These are phyloP conservation scores for Heterotilapia buettikoferi DNA, from an alignment of 2,113 vertebrate genomes.

Conservation along the genomic window DNA sequence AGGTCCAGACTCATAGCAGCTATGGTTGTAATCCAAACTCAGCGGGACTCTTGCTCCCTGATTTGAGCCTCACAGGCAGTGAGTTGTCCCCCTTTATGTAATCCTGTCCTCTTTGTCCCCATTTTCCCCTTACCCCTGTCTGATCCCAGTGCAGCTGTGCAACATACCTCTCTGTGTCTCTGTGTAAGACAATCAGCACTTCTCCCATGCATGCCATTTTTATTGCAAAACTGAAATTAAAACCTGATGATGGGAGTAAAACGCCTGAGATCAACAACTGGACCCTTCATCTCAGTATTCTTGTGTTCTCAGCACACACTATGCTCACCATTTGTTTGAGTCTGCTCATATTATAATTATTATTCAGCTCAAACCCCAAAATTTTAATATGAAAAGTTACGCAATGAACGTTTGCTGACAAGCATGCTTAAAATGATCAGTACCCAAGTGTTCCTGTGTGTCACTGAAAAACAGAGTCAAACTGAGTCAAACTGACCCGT, in stretches of 20 bases:
- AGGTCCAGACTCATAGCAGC: background rate
- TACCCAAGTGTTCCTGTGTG: background rate
- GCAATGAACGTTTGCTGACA: background rate
- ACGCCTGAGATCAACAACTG: background rate
- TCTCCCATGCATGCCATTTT: background rate
- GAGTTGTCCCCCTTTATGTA: background rate
- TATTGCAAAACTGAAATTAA: background rate
- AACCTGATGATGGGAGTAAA: background rate
- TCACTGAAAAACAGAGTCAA: background rate
- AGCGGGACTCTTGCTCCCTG: background rate
- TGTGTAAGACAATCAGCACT: background rate
- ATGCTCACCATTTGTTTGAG: background rate
- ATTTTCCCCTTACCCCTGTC: background rate
- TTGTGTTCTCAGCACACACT: background rate
- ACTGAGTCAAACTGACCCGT: background rate
- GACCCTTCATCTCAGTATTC: background rate
- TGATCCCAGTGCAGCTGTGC: background rate
- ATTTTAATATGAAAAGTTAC: background rate
- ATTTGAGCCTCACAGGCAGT: background rate
- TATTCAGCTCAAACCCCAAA: background rate
- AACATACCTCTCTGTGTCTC: background rate
- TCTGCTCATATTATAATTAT: background rate
- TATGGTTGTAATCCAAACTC: background rate
- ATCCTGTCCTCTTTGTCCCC: background rate
- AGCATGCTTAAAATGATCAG: background rate